Evolutionary conservation across 2,797 vertebrate genomes (phyloP), one percentile per base, ranked within the genome.

Genomic region (Iguana delicatissima): DNA sequence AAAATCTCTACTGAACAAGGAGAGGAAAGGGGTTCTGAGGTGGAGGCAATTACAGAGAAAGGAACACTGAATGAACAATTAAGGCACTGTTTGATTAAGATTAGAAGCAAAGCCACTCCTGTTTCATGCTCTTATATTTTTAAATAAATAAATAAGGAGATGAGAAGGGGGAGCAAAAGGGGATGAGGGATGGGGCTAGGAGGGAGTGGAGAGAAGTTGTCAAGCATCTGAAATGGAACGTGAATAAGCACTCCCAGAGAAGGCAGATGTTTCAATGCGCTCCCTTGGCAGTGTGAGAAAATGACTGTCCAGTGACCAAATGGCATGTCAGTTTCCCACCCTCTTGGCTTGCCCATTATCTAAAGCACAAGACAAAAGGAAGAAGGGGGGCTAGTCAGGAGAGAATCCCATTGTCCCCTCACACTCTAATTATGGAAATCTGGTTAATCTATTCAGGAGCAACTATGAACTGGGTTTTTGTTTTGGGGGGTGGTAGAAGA

Each of bases 401-500:
- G 97, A 97, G 98, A 98, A 99, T 98, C 98, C 98, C 95, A 98
- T 99, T 99, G 99, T 99, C 97, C 97, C 94, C 91, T 90, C 94
- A 94, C 97, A 98, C 97, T 98, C 98, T 98, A 98, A 98, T 98
- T 98, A 98, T 98, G 98, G 98, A 99, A 99, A 99, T 99, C 98
- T 98, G 98, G 98, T 99, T 99, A 99, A 99, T 99, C 98, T 99
- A 99, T 99, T 99, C 98, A 98, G 97, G 96, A 95, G 98, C 96
- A 95, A 96, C 96, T 94, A 96, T 96, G 96, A 96, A 96, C 96
- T 94, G 96, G 89, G 95, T 96, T 96, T 97, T 97, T 97, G 96
- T 97, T 93, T 80, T n/a, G 26, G 92, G 32, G 91, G 73, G 88
- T 90, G 59, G 62, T 38, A 50, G 22, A 35, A 76, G 57, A 76